phyloP scores from a whole-genome alignment of 2,113 vertebrate genomes.

The Clarias macrocephalus region DNA sequence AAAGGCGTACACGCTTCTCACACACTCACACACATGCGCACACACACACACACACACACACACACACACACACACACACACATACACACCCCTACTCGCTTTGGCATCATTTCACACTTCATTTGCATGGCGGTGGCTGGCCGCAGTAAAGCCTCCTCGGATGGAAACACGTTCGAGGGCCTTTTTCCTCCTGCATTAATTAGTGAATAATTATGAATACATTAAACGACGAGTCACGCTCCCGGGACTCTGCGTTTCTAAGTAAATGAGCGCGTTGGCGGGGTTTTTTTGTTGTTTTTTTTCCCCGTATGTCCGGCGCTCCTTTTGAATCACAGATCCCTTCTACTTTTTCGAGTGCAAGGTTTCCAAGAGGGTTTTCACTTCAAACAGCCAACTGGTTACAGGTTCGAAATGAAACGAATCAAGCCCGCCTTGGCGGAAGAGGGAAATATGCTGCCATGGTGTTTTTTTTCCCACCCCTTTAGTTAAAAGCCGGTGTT shows the following conservation, averaged over 20 bases:
- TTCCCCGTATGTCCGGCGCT: not conserved
- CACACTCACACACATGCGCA: not conserved
- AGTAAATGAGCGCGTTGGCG: slow-evolving; percentile 59
- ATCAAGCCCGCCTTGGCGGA: not conserved
- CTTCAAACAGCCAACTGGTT: slow-evolving; percentile 42
- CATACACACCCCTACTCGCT: not conserved
- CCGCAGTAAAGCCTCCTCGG: slow-evolving; percentile 62
- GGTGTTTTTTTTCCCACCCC: slow-evolving; percentile 45
- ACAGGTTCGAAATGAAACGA: not conserved
- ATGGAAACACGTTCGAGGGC: slow-evolving; percentile 55
- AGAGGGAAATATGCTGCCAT: slow-evolving; percentile 62
- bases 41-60: not conserved
- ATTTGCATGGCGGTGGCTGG: slow-evolving; percentile 64
- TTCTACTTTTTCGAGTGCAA: not conserved
- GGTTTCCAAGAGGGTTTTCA: slow-evolving; percentile 3
- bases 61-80: not conserved
- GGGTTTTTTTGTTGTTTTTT: slow-evolving; percentile 41
- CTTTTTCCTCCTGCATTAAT: slow-evolving; percentile 69
- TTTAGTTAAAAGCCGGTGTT: slow-evolving; percentile 54
- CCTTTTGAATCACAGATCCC: not conserved
- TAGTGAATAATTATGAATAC: slow-evolving; percentile 73
- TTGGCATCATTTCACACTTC: slow-evolving; percentile 56
- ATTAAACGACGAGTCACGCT: slow-evolving; percentile 70
- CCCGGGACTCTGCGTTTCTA: slow-evolving; percentile 63
- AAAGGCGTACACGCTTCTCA: not conserved